Evolutionary conservation across 1,140 invertebrate genomes (phyloP), one percentile per base, ranked within the genome.

Genomic region (Ips nitidus): DNA sequence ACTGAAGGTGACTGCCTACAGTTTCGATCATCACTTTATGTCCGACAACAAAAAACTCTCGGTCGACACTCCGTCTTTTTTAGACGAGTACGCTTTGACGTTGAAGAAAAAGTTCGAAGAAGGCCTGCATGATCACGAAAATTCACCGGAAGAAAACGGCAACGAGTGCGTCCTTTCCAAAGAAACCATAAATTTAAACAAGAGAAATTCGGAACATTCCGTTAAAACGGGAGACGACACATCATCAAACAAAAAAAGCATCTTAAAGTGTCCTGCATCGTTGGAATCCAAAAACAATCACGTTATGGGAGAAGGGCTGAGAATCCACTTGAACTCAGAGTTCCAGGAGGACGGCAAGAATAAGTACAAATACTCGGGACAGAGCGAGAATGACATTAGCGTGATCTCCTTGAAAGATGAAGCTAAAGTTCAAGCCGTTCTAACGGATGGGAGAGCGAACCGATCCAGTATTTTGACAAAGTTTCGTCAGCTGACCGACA

Each of bases 21-120:
- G 80, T 70, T 81, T 81, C 69, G 80, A 81, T 64, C 78, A 80
- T 43, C 75, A 78, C 38, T 77, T 73, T 62, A 50, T 79, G n/a
- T 63, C 66, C n/a, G 75, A 74, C 38, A 75, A 77, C 67, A 79
- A 80, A 55, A 79, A 79, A 57, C 58, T 78, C 2, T 80, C 79
- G 5, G 77, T 79, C 55, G 80, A 81, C 65, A 73, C 73, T 53
- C 75, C 78, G 8, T 75, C 78, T 61, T 79, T 79, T 69, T 69
- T 79, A 41, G 80, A 81, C 60, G 79, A 80, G 57, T 80, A 79
- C 71, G 75, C 75, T 6, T 72, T 77, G 5, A 76, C 70, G 5
- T 70, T 79, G 38, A 78, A 78, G 52, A 77, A 78, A 57, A 71
- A 73, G 45, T 73, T 75, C 41, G 74, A 75, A 41, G 71, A 74